Evolutionary conservation across 2,113 vertebrate species (phyloP).

Genomic region (Coptodon bakossiorum): DNA sequence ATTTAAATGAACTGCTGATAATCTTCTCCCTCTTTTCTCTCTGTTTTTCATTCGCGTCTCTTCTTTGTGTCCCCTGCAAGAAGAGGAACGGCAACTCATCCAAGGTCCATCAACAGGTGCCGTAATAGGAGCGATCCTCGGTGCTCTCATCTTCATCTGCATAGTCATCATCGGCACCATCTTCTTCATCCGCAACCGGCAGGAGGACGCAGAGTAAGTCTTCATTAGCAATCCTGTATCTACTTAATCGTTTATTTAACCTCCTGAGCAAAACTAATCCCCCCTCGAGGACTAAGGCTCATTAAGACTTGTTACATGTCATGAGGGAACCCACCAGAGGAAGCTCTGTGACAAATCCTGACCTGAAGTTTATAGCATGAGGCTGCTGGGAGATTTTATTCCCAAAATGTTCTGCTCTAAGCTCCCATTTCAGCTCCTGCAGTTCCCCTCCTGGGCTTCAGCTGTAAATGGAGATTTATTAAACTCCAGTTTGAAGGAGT

Average conservation of each 20-base stretch:
- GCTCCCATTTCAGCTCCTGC: neutral
- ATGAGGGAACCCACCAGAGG: neutral
- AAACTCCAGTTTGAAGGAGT: neutral
- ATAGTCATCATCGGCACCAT: conserved; percentile 61
- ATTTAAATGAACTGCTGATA: neutral
- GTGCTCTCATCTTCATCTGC: conserved; percentile 64
- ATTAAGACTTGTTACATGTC: conserved; percentile 26
- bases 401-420: neutral
- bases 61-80: conserved; percentile 21
- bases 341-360: neutral
- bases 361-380: neutral
- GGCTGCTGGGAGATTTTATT: neutral
- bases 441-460: neutral
- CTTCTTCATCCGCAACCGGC: conserved; percentile 70
- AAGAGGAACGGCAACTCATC: conserved; percentile 33
- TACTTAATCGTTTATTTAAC: neutral
- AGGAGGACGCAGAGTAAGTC: conserved; percentile 74
- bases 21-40: neutral
- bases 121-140: conserved; percentile 78
- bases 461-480: neutral
- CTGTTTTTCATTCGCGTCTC: neutral
- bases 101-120: conserved; percentile 64
- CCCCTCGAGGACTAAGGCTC: neutral
- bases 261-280: neutral
- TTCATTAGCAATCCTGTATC: neutral